Conservation (phyloP, 1,140 invertebrate genomes). For the Rhyzopertha dominica region DNA sequence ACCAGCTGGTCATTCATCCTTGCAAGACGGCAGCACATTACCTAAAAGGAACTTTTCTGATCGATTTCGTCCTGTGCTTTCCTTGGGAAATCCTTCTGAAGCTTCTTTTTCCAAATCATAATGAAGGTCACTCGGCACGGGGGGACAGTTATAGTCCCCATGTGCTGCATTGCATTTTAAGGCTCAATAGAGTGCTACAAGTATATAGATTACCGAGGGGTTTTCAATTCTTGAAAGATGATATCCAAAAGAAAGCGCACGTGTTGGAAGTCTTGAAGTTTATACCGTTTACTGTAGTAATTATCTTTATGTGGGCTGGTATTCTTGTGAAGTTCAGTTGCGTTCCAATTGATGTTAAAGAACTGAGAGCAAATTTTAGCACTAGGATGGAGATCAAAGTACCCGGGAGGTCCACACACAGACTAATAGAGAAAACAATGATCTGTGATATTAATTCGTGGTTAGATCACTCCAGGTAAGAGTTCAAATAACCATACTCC, state of each 20-base stretch:
- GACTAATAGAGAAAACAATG: conserved; percentile 14
- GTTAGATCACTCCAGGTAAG: too few species aligned
- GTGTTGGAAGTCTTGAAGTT: conserved; percentile 48
- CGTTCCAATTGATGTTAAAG: too few species aligned
- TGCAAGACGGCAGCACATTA: conserved; percentile 48
- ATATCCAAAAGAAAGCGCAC: conserved; percentile 39
- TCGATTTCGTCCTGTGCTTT: conserved; percentile 46
- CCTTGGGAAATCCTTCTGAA: conserved; percentile 46
- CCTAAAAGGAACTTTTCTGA: conserved; percentile 42
- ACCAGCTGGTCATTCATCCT: conserved; percentile 49
- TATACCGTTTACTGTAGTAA: conserved; percentile 44
- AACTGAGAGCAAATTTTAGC: too few species aligned
- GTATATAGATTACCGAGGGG: conserved; percentile 44
- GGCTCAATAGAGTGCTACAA: conserved; percentile 45
- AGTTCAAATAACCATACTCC: too few species aligned
- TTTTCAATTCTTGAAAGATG: conserved; percentile 45
- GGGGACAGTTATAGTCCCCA: conserved; percentile 39
- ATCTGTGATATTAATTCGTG: conserved; percentile 18
- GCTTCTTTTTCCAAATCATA: conserved; percentile 42
- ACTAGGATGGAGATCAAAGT: too few species aligned
- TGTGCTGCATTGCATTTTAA: conserved; percentile 41
- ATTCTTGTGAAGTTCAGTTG: conserved; percentile 45
- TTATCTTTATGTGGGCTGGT: conserved; percentile 45
- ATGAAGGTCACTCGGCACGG: conserved; percentile 38
- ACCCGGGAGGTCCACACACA: conserved; percentile 35